phyloP scores from a whole-genome alignment of 2,888 invertebrate genomes.

The Andrena praecox region DNA sequence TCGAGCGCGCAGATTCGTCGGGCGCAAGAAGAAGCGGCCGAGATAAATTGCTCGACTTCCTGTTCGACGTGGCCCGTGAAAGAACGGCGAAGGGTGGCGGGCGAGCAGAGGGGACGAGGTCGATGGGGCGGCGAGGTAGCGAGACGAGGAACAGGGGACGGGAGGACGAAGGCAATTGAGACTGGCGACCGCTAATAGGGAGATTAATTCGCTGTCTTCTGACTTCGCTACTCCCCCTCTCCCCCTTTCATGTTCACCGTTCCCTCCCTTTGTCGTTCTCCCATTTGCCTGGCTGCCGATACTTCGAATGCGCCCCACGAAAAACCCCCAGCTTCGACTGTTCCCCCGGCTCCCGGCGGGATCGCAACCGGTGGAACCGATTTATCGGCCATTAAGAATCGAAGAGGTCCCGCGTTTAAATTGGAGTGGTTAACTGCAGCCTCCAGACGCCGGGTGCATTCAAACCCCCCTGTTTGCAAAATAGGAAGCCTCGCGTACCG shows the following conservation, averaged over 20 bases:
- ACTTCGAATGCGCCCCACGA: slow-evolving; percentile 35
- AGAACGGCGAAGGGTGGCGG: slow-evolving; percentile 1
- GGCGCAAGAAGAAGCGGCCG: slow-evolving; percentile 41
- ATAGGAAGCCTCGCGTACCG: slow-evolving; percentile 35
- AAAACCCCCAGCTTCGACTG: slow-evolving; percentile 12
- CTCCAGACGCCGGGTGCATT: slow-evolving; percentile 41
- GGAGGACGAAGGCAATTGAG: slow-evolving; percentile 70
- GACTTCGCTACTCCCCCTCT: slow-evolving; percentile 31
- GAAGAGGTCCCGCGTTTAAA: slow-evolving; percentile 51
- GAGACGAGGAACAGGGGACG: slow-evolving; percentile 25
- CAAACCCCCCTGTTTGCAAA: slow-evolving; percentile 32
- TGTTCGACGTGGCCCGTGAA: slow-evolving; percentile 59
- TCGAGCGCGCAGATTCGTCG: slow-evolving; percentile 57
- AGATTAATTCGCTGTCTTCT: slow-evolving; percentile 76
- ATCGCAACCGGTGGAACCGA: slow-evolving; percentile 37
- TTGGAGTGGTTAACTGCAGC: slow-evolving; percentile 55
- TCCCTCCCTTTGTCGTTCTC: slow-evolving; percentile 13
- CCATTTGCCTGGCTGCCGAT: slow-evolving; percentile 32
- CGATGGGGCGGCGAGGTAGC: slow-evolving; percentile 37
- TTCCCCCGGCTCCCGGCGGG: slow-evolving; percentile 8
- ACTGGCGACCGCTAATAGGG: slow-evolving; percentile 75
- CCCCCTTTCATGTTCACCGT: slow-evolving; percentile 7
- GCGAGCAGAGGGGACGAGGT: slow-evolving; percentile 52
- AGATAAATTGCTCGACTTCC: slow-evolving; percentile 74
- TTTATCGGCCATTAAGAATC: slow-evolving; percentile 57